Percentiles rank a stretch among this genome's conserved stretches.
Conservation (phyloP, 2,113 vertebrate species). For the Rhagologus leucostigma region DNA sequence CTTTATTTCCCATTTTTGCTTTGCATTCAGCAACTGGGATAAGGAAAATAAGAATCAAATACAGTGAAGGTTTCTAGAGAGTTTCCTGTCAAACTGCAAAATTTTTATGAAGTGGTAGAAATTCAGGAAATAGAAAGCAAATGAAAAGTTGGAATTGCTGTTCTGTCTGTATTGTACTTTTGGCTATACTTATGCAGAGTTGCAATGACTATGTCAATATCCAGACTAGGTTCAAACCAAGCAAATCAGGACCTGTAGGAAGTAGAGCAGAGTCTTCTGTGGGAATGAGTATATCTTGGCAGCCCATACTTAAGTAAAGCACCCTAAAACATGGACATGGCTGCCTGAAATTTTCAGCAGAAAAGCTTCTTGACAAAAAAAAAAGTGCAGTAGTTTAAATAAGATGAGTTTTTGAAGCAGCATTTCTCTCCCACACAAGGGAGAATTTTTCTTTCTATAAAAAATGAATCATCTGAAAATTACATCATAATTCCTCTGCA, state of each 20-base stretch:
- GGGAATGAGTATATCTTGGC: background rate
- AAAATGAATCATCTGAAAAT: background rate
- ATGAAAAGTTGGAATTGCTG: background rate
- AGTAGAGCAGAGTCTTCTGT: background rate
- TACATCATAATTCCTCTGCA: background rate
- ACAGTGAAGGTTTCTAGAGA: background rate
- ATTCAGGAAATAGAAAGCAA: background rate
- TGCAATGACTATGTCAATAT: background rate
- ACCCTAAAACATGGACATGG: background rate
- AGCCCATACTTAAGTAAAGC: background rate
- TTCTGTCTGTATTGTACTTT: background rate
- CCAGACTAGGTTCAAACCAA: background rate
- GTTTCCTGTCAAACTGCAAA: background rate
- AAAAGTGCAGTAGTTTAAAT: background rate
- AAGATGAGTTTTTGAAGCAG: background rate
- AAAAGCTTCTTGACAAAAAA: background rate
- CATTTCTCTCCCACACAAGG: background rate
- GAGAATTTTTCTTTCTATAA: background rate
- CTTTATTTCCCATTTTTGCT: slow-evolving; percentile 80
- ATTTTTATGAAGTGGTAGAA: background rate
- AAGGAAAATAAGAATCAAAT: background rate
- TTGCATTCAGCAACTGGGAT: slow-evolving; percentile 82
- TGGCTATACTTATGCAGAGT: background rate
- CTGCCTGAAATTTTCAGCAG: background rate
- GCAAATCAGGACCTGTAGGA: background rate